These are phyloP conservation scores for Nothocercus julius DNA, from an alignment of 2,113 vertebrate genomes.

Conservation along the genomic window DNA sequence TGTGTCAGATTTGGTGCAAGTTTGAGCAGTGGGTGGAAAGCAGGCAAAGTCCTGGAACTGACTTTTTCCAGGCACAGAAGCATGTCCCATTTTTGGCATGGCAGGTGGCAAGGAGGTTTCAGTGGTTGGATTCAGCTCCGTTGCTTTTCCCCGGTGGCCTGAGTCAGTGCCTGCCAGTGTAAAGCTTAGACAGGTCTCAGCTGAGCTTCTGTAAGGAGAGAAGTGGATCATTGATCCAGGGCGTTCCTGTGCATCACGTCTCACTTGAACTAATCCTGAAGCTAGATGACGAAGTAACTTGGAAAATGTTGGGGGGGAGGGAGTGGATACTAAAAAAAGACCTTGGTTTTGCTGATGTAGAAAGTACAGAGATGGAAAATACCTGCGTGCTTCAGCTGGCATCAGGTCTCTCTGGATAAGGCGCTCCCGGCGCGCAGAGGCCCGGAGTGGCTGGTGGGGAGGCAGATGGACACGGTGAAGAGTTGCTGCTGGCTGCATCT, in stretches of 20 bases:
- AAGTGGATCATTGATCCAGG: not conserved
- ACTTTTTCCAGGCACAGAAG: not conserved
- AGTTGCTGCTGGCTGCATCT: not conserved
- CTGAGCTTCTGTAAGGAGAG: not conserved
- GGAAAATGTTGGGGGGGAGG: not conserved
- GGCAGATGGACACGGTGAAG: not conserved
- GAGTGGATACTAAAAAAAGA: not conserved
- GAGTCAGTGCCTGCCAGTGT: not conserved
- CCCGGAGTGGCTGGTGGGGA: not conserved
- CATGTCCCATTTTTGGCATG: not conserved
- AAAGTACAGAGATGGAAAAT: not conserved
- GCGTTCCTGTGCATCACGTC: not conserved
- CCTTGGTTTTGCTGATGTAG: not conserved
- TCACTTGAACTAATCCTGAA: not conserved
- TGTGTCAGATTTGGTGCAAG: not conserved
- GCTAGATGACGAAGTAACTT: not conserved
- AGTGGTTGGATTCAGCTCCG: not conserved
- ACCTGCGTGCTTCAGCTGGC: too few relatives aligned
- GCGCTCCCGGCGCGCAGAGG: not conserved
- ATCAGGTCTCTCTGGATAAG: not conserved
- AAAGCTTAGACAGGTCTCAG: not conserved
- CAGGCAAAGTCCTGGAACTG: not conserved
- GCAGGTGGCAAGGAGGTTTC: not conserved
- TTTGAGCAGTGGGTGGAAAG: not conserved
- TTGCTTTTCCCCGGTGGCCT: not conserved